These are phyloP conservation scores for Eunapius fragilis DNA, from an alignment of 37 sponge, comb jelly and placozoan species.

Conservation along the genomic window DNA sequence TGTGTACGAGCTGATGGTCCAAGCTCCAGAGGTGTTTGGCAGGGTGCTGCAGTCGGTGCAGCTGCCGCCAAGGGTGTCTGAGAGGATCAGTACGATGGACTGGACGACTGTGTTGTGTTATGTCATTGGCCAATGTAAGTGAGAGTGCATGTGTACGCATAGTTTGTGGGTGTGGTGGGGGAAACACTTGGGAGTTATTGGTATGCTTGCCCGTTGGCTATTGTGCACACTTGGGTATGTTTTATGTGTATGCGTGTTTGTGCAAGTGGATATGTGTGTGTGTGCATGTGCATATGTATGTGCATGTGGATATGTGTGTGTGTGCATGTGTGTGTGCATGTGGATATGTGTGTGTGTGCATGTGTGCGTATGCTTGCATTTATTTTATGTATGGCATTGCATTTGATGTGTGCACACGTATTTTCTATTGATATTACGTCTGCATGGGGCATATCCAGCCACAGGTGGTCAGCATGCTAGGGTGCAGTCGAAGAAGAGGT, in stretches of 20 bases:
- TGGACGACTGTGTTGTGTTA: neutral
- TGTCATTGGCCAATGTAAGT: neutral
- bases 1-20: neutral
- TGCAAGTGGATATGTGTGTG: too few species aligned
- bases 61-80: neutral
- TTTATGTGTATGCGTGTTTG: neutral
- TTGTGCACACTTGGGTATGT: too few species aligned
- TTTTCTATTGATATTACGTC: too few species aligned
- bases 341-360: neutral
- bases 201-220: too few species aligned
- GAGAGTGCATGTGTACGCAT: neutral
- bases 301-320: neutral
- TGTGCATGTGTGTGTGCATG: neutral
- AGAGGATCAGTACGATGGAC: neutral
- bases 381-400: too few species aligned
- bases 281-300: neutral
- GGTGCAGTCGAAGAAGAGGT: neutral
- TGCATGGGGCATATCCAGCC: neutral
- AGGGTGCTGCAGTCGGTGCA: neutral
- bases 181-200: too few species aligned
- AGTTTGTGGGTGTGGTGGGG: too few species aligned
- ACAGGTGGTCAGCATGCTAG: neutral
- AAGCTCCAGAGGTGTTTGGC: neutral
- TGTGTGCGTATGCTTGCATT: neutral
- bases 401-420: too few species aligned